Conservation (phyloP, 2,797 vertebrate species). For the Onychomys torridus region DNA sequence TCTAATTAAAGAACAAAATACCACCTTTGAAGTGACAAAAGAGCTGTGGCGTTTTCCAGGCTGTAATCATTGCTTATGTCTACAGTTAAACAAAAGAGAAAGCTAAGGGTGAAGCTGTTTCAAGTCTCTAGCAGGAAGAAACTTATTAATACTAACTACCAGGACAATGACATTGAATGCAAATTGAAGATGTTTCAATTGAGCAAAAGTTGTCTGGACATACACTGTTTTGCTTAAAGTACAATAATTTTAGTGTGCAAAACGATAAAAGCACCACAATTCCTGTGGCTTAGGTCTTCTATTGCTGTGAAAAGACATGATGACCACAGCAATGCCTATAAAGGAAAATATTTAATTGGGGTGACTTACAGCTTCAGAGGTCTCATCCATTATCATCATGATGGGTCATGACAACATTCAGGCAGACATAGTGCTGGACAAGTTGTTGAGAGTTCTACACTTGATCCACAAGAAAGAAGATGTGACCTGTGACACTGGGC, state of each 20-base stretch:
- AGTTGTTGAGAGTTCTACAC: neutral
- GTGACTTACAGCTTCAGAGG: neutral
- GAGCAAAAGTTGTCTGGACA: neutral
- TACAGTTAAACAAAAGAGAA: conserved; percentile 50
- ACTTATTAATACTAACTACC: neutral
- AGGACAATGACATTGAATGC: neutral
- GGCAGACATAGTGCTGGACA: neutral
- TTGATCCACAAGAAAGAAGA: neutral
- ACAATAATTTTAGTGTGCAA: neutral
- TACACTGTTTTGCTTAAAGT: neutral
- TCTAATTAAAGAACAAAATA: conserved; percentile 75
- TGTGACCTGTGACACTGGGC: neutral
- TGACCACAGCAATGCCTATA: neutral
- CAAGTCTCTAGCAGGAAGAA: neutral
- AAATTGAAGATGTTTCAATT: neutral
- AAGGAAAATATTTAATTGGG: neutral
- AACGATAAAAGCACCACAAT: conserved; percentile 9
- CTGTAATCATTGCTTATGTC: conserved; percentile 33
- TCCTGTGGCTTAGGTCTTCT: neutral
- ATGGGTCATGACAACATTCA: neutral
- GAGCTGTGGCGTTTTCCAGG: neutral
- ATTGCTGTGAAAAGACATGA: neutral
- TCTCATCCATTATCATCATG: neutral
- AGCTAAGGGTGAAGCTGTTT: neutral
- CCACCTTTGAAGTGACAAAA: conserved; percentile 50